Evolutionary conservation across 1,140 invertebrate species (phyloP), one percentile per base, ranked within the genome.

Genomic region (Calliphora vicina): DNA sequence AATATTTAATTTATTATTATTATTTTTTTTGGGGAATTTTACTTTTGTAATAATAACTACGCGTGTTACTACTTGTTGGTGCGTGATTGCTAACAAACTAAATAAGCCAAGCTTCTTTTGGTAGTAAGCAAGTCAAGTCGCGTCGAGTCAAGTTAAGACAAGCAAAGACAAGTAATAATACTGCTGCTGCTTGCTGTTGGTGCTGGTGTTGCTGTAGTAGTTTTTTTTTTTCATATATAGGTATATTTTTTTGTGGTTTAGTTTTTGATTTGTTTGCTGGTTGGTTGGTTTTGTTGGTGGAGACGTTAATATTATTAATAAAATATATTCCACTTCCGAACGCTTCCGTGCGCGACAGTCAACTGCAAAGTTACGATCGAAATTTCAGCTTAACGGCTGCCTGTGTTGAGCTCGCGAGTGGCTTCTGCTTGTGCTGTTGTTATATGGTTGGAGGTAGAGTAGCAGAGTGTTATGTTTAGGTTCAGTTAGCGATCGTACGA

Each of bases 311-410:
- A 83, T 80, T 85, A 84, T 84, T 90, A 90, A 89, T 90, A 90
- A 88, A 90, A 88, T 88, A 90, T 89, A 88, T 90, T 90, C 86
- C 88, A 90, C 88, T 90, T 90, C 88, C 88, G 88, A 90, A 90
- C 88, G 88, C 88, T 90, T 90, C 88, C 88, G 88, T 90, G 87
- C 88, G 87, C 88, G 85, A 90, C 86, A 88, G 87, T 90, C 87
- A 89, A 90, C 88, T 90, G 88, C 88, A 89, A 88, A 90, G 88
- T 90, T 89, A 90, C 88, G 88, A 90, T 90, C 88, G 87, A 88
- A 89, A 90, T 86, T 90, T 89, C 86, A 88, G 88, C 87, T 87
- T 86, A 88, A 86, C 86, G 85, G 87, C 87, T 88, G 87, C 86
- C 86, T 87, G 86, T 87, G 85, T 87, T 88, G 84, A 87, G 86